Evolutionary conservation across 1,140 invertebrate genomes (phyloP).

Genomic region (Caenorhabditis brenneri): DNA sequence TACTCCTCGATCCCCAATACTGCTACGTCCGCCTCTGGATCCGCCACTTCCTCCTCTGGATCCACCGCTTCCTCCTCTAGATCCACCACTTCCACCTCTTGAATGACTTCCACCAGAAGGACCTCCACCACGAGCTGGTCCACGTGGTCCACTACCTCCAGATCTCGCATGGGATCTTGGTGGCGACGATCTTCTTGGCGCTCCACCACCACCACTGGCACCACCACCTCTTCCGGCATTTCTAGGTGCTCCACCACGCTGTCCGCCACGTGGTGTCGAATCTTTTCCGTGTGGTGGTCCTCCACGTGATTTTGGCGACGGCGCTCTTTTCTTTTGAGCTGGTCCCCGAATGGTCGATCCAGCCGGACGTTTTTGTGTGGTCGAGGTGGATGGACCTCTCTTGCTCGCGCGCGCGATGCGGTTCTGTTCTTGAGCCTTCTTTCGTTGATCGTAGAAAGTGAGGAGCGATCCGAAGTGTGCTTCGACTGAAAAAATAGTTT

Average conservation of each 20-base stretch:
- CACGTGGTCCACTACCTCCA: neutral
- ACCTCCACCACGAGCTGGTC: neutral
- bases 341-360: conserved; percentile 21
- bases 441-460: conserved; percentile 33
- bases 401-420: neutral
- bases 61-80: neutral
- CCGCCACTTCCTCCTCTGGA: no score
- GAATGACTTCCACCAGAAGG: neutral
- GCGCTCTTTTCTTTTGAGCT: neutral
- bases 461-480: conserved; percentile 44
- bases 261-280: neutral
- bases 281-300: neutral
- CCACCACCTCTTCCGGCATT: neutral
- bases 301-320: neutral
- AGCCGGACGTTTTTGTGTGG: neutral
- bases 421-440: neutral
- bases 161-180: neutral
- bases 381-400: neutral
- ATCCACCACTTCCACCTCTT: neutral
- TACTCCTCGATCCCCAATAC: neutral
- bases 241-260: neutral
- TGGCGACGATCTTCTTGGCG: neutral
- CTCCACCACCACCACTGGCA: neutral
- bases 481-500: conserved; percentile 30
- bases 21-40: neutral